phyloP scores from a whole-genome alignment of 2,113 vertebrate species.

The Gymnogyps californianus region DNA sequence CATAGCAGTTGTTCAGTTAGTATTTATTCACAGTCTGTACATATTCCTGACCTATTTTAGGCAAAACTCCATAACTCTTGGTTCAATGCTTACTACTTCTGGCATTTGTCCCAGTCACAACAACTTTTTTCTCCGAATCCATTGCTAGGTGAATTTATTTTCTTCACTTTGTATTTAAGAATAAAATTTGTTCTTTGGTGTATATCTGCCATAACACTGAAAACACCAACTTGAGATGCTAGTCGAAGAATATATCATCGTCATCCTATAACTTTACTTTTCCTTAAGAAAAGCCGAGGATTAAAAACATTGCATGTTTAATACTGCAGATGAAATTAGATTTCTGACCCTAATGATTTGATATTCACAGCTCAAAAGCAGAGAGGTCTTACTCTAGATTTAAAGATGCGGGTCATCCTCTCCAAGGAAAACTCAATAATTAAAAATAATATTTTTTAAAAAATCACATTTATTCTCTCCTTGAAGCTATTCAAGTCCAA shows the following conservation, averaged over 20 bases:
- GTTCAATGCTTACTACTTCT: neutral
- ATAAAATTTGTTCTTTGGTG: neutral
- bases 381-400: neutral
- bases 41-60: neutral
- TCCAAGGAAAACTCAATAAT: constrained; percentile 17
- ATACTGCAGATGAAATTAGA: neutral
- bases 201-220: neutral
- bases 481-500: neutral
- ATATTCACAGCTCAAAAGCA: constrained; percentile 20
- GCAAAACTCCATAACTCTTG: neutral
- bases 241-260: neutral
- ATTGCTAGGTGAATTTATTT: neutral
- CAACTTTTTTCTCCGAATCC: neutral
- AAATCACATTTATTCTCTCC: neutral
- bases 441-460: neutral
- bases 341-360: neutral
- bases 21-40: neutral
- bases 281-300: neutral
- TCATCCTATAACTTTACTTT: neutral
- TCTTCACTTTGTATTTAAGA: neutral
- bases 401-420: constrained; percentile 6
- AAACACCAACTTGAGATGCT: neutral
- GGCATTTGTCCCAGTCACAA: neutral
- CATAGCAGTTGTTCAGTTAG: neutral
- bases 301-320: neutral